Percentiles rank a stretch among this genome's conserved stretches.
phyloP scores from a whole-genome alignment of 1,140 invertebrate genomes.

The Aethina tumida region DNA sequence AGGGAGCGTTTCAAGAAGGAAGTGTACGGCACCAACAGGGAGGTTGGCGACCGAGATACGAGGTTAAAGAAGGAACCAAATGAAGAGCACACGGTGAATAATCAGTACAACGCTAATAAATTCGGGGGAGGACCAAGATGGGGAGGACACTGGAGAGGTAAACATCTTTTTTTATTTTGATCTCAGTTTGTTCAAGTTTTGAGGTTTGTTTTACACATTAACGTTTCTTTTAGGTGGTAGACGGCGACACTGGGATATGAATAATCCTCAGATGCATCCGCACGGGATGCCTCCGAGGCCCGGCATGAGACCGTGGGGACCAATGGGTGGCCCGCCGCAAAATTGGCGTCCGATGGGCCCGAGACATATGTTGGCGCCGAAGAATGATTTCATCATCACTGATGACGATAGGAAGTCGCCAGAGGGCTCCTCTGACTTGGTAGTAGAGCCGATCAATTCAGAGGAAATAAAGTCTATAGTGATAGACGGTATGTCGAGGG shows the following conservation, averaged over 20 bases:
- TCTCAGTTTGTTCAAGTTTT: too few relatives aligned
- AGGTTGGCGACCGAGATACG: not conserved
- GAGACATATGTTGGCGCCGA: slow-evolving; percentile 3
- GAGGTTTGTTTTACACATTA: too few relatives aligned
- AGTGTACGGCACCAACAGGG: not conserved
- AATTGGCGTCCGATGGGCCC: slow-evolving; percentile 10
- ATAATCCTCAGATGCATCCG: too few relatives aligned
- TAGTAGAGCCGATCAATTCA: slow-evolving; percentile 50
- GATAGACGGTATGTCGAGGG: slow-evolving; percentile 71
- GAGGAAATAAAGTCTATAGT: slow-evolving; percentile 69
- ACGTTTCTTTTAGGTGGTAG: too few relatives aligned
- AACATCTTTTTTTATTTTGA: too few relatives aligned
- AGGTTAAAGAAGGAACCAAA: not conserved
- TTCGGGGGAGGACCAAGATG: slow-evolving; percentile 6
- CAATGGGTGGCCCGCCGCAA: not conserved
- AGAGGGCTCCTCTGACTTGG: slow-evolving; percentile 15
- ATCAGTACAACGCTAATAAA: too few relatives aligned
- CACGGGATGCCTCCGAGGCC: too few relatives aligned
- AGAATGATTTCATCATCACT: too few relatives aligned
- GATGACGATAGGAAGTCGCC: slow-evolving; percentile 3
- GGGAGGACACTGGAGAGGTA: too few relatives aligned
- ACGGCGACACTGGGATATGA: slow-evolving; percentile 22
- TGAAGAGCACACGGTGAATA: too few relatives aligned
- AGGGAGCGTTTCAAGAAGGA: slow-evolving; percentile 1
- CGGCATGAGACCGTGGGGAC: slow-evolving; percentile 7